Evolutionary conservation across 2,113 vertebrate genomes (phyloP).

Genomic region (Origma solitaria): DNA sequence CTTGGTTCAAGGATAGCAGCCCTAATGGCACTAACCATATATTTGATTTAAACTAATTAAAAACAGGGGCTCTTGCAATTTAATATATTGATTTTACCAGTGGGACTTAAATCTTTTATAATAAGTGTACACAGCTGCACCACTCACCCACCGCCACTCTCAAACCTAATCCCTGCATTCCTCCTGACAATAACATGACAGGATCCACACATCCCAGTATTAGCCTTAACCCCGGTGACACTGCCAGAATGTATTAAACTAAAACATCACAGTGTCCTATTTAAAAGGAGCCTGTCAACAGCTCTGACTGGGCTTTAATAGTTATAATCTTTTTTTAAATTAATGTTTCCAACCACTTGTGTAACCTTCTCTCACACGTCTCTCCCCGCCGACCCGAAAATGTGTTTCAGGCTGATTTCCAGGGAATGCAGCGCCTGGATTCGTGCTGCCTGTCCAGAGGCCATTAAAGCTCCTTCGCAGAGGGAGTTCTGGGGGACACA

Average conservation of each 20-base stretch:
- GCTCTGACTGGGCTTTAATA: slow-evolving; percentile 23
- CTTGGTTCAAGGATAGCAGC: slow-evolving; percentile 48
- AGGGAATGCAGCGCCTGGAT: background rate
- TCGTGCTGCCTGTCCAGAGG: background rate
- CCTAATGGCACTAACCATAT: slow-evolving; percentile 49
- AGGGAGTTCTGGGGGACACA: background rate
- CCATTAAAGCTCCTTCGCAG: slow-evolving; percentile 4
- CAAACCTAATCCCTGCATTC: slow-evolving; percentile 68
- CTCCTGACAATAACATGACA: slow-evolving; percentile 73
- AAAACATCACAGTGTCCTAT: slow-evolving; percentile 44
- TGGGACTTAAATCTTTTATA: slow-evolving; percentile 74
- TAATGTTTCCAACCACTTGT: slow-evolving; percentile 20
- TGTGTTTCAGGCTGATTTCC: background rate
- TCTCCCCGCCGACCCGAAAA: background rate
- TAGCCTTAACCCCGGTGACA: slow-evolving; percentile 64
- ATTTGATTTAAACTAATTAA: slow-evolving; percentile 78
- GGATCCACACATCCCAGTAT: slow-evolving; percentile 73
- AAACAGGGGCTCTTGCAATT: slow-evolving; percentile 73
- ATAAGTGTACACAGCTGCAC: slow-evolving; percentile 74
- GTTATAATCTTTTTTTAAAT: slow-evolving; percentile 39
- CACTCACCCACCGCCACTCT: slow-evolving; percentile 54
- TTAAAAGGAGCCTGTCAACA: slow-evolving; percentile 51
- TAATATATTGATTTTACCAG: slow-evolving; percentile 80
- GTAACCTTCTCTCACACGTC: background rate
- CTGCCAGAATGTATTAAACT: slow-evolving; percentile 60